phyloP scores from a whole-genome alignment of 2,888 invertebrate genomes.

The Ectobius pallidus region DNA sequence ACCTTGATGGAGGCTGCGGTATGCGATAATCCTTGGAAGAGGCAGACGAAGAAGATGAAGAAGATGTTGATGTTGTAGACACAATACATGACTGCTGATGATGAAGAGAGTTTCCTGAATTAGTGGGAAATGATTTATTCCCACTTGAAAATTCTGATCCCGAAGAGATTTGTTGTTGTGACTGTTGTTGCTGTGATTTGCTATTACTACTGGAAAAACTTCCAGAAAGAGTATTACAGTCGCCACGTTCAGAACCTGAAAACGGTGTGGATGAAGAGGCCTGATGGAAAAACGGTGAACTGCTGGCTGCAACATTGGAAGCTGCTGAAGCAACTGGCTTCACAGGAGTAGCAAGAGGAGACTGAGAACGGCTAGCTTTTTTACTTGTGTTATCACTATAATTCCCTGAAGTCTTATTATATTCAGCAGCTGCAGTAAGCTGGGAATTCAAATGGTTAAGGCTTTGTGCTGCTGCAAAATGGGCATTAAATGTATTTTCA shows the following conservation, averaged over 20 bases:
- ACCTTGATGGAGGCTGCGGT: constrained; percentile 61
- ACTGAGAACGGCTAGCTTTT: constrained; percentile 38
- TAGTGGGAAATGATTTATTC: constrained; percentile 62
- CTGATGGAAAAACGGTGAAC: constrained; percentile 68
- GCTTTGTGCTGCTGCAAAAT: constrained; percentile 70
- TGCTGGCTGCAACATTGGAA: constrained; percentile 57
- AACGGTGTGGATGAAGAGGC: constrained; percentile 61
- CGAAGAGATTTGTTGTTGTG: constrained; percentile 33
- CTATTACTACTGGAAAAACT: constrained; percentile 31
- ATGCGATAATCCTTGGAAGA: constrained; percentile 65
- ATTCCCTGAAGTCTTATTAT: constrained; percentile 30
- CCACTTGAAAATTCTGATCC: constrained; percentile 51
- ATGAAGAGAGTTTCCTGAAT: constrained; percentile 50
- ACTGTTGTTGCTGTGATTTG: neutral
- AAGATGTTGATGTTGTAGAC: constrained; percentile 67
- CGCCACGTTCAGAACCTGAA: constrained; percentile 57
- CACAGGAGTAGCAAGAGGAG: constrained; percentile 55
- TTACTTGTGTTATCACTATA: constrained; percentile 36
- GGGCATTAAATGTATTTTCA: constrained; percentile 71
- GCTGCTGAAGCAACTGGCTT: constrained; percentile 59
- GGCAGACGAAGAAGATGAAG: constrained; percentile 57
- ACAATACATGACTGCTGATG: constrained; percentile 77
- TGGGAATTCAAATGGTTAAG: constrained; percentile 70
- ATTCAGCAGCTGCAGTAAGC: constrained; percentile 57
- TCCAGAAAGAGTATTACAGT: constrained; percentile 37